phyloP scores from a whole-genome alignment of 2,113 vertebrate genomes.

The Enhydra lutris region DNA sequence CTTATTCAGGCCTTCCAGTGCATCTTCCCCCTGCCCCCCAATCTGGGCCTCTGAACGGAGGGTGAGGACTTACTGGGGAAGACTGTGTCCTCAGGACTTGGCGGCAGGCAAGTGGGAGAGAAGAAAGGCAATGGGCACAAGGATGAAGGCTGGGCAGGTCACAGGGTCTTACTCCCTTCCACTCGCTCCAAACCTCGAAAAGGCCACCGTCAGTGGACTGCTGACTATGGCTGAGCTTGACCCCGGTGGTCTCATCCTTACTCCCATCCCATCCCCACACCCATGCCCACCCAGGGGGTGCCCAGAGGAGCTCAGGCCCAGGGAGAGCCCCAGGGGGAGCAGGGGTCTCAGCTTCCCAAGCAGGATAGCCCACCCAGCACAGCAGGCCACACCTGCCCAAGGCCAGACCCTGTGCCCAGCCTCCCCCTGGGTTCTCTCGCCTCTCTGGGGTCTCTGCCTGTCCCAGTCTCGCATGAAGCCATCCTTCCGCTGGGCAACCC shows the following conservation, averaged over 20 bases:
- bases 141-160: background rate
- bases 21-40: rapidly evolving
- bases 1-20: background rate
- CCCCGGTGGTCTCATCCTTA: background rate
- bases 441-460: background rate
- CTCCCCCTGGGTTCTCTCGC: background rate
- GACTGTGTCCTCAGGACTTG: background rate
- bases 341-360: background rate
- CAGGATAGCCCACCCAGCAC: background rate
- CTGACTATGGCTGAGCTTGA: background rate
- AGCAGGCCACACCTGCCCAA: background rate
- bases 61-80: background rate
- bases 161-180: background rate
- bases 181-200: background rate
- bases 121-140: background rate
- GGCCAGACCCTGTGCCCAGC: background rate
- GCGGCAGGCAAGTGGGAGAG: background rate
- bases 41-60: background rate
- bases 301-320: background rate
- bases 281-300: background rate
- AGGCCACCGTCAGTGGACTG: background rate
- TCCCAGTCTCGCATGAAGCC: background rate
- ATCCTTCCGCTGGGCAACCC: background rate
- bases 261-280: background rate
- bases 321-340: background rate